Conservation (phyloP, 2,888 invertebrate genomes). For the Ectobius pallidus region DNA sequence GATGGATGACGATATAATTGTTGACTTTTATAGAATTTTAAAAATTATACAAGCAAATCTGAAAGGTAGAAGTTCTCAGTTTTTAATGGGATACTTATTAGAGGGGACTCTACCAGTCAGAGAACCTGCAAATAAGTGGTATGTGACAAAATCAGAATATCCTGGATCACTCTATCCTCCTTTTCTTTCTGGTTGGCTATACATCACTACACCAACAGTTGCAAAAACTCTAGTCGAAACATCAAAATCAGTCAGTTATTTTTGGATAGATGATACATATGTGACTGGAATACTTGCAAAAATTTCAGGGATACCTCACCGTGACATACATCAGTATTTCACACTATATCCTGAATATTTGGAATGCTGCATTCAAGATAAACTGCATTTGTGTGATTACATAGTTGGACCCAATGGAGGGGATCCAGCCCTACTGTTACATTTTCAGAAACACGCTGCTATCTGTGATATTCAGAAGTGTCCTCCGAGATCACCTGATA, state of each 20-base stretch:
- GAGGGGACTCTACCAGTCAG: constrained; percentile 69
- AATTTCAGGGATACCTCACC: constrained; percentile 41
- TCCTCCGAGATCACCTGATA: constrained; percentile 56
- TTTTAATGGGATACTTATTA: constrained; percentile 73
- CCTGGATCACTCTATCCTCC: constrained; percentile 66
- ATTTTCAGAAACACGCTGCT: constrained; percentile 66
- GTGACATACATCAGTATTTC: constrained; percentile 66
- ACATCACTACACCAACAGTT: constrained; percentile 71
- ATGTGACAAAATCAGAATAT: constrained; percentile 72
- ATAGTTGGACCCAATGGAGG: constrained; percentile 80
- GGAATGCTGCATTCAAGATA: constrained; percentile 74
- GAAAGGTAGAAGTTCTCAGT: constrained; percentile 53
- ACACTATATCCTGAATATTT: constrained; percentile 74
- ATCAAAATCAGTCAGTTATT: constrained; percentile 66
- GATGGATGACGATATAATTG: constrained; percentile 81
- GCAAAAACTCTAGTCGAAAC: constrained; percentile 63
- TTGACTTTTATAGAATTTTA: constrained; percentile 67
- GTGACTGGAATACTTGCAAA: constrained; percentile 74
- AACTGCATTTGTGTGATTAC: constrained; percentile 68
- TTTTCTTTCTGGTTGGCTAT: constrained; percentile 86
- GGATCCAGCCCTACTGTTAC: constrained; percentile 68
- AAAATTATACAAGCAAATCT: constrained; percentile 54
- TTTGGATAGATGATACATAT: constrained; percentile 93
- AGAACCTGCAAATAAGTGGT: constrained; percentile 78
- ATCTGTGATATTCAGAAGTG: constrained; percentile 65